Conservation (phyloP, 2,797 vertebrate species). For the Gymnothorax reevesii region DNA sequence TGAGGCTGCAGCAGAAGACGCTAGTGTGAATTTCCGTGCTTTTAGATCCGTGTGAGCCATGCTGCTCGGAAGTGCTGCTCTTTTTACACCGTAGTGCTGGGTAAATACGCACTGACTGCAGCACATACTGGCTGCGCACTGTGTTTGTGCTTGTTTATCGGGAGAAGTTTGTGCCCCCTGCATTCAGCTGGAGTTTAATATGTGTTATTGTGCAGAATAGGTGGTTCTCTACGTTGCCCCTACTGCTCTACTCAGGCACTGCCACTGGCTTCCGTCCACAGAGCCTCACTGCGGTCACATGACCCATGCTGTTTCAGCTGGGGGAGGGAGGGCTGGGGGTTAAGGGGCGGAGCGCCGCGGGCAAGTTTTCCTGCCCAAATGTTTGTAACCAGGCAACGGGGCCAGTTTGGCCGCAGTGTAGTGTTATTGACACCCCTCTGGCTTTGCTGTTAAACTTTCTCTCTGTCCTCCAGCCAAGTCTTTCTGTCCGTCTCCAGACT, state of each 20-base stretch:
- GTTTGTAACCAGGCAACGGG: constrained; percentile 79
- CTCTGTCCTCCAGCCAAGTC: not conserved
- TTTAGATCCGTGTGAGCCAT: no score
- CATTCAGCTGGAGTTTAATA: not conserved
- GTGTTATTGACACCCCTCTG: constrained; percentile 73
- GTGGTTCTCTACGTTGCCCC: constrained; percentile 67
- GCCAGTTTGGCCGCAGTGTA: constrained; percentile 65
- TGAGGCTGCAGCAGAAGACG: no score
- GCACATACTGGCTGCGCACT: not conserved
- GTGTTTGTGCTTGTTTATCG: not conserved
- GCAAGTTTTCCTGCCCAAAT: constrained; percentile 75
- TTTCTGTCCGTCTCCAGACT: not conserved
- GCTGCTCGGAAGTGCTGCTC: no score
- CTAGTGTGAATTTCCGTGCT: no score
- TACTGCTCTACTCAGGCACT: constrained; percentile 16
- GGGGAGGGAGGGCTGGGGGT: not conserved
- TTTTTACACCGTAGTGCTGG: no score
- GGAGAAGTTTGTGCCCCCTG: not conserved
- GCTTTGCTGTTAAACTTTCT: constrained; percentile 44
- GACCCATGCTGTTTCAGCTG: constrained; percentile 47
- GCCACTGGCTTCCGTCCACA: constrained; percentile 61
- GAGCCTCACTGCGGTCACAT: constrained; percentile 63
- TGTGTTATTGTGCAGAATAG: constrained; percentile 36
- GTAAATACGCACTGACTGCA: no score
- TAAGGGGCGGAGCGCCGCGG: constrained; percentile 72